These are phyloP conservation scores for Ginglymostoma cirratum DNA, from an alignment of 2,113 vertebrate species.

Conservation along the genomic window DNA sequence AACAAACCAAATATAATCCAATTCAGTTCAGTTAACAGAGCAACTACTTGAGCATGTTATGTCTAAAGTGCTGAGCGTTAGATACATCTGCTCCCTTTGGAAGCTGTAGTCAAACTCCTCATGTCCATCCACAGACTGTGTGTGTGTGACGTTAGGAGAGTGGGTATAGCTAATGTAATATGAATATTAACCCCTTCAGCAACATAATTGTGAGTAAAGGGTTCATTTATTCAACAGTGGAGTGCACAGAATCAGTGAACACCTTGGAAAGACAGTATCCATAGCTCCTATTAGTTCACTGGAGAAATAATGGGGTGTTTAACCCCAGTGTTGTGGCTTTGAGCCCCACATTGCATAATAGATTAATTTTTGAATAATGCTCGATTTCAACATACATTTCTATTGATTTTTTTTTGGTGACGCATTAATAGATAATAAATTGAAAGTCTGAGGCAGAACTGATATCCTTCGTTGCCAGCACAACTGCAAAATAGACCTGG, in stretches of 20 bases:
- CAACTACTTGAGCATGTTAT: background rate
- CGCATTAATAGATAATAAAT: background rate
- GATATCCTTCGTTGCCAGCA: background rate
- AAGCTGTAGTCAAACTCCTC: no score
- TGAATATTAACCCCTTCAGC: background rate
- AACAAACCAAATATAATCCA: no score
- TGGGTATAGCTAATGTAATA: no score
- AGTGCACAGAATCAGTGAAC: background rate
- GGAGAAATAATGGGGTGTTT: background rate
- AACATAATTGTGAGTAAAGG: background rate
- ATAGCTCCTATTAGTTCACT: background rate
- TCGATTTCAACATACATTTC: background rate
- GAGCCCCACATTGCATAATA: background rate
- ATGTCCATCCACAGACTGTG: no score
- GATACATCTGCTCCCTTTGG: no score
- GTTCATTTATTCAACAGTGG: background rate
- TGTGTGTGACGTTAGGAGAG: no score
- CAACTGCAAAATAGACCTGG: background rate
- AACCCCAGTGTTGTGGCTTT: background rate
- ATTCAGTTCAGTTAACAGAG: background rate
- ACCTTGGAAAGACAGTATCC: background rate
- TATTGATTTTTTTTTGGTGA: background rate
- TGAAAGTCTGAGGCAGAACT: background rate
- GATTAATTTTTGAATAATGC: background rate
- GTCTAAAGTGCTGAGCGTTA: no score